These are phyloP conservation scores for Pseudochirops corinnae DNA, from an alignment of 2,797 vertebrate genomes.

Conservation along the genomic window DNA sequence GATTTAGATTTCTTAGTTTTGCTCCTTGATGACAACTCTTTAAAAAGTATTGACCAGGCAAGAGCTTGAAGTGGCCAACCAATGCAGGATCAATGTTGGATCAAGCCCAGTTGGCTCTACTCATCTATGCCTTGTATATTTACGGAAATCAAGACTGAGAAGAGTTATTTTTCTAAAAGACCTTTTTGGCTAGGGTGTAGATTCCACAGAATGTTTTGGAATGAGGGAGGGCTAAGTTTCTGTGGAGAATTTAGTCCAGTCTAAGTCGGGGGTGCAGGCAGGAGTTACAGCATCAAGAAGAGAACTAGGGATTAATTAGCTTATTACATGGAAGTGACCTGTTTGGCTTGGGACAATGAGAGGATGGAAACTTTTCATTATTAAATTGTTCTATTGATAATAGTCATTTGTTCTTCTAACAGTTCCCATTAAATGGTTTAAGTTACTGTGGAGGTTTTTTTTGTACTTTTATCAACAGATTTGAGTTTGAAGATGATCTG, in stretches of 20 bases:
- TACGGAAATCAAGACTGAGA: constrained; percentile 23
- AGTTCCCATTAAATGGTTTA: neutral
- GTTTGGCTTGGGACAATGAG: constrained; percentile 19
- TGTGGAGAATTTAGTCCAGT: neutral
- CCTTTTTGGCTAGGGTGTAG: neutral
- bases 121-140: neutral
- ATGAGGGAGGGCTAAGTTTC: neutral
- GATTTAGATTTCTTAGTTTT: constrained; percentile 23
- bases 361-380: neutral
- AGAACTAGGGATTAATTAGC: neutral
- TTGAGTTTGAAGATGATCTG: constrained; percentile 35
- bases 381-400: constrained; percentile 16
- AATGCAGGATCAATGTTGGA: constrained; percentile 12
- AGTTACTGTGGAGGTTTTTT: neutral
- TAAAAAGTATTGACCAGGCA: constrained; percentile 4
- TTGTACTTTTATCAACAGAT: constrained; percentile 28
- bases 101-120: neutral
- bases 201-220: neutral
- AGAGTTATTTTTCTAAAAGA: neutral
- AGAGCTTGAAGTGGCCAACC: constrained; percentile 32
- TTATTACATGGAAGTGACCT: constrained; percentile 26
- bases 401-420: constrained; percentile 26
- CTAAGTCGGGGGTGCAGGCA: neutral
- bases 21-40: constrained; percentile 20
- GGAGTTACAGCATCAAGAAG: neutral